phyloP scores from a whole-genome alignment of 2,113 vertebrate genomes.

The Mustelus asterias region DNA sequence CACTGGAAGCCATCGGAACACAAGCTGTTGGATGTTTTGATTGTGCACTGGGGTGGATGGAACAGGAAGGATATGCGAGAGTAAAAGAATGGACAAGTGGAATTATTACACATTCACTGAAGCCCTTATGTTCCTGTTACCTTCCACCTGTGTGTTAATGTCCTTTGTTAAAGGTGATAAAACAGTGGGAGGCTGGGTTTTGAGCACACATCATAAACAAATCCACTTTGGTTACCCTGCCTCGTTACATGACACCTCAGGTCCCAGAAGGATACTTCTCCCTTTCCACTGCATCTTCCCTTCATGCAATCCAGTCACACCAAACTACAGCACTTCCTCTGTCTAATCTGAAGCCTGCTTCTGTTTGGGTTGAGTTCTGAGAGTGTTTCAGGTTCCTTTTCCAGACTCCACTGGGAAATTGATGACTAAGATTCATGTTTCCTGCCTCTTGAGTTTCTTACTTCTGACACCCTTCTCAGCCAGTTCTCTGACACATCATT shows the following conservation, averaged over 20 bases:
- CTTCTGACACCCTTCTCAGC: slow-evolving; percentile 23
- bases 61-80: neutral
- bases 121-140: neutral
- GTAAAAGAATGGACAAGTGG: neutral
- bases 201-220: neutral
- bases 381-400: neutral
- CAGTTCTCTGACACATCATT: slow-evolving; percentile 1
- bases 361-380: neutral
- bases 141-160: neutral
- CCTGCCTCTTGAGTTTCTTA: slow-evolving; percentile 7
- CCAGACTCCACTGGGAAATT: neutral
- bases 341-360: slow-evolving; percentile 11
- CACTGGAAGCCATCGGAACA: neutral
- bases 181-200: neutral
- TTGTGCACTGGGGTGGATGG: neutral
- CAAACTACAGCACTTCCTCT: slow-evolving; percentile 1
- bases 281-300: neutral
- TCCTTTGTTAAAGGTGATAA: neutral
- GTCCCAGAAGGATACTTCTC: neutral
- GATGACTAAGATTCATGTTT: slow-evolving; percentile 20
- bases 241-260: neutral
- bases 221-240: neutral
- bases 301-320: neutral
- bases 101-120: neutral
- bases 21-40: neutral